These are phyloP conservation scores for Dasypogon diadema DNA, from an alignment of 2,888 invertebrate genomes.

Conservation along the genomic window DNA sequence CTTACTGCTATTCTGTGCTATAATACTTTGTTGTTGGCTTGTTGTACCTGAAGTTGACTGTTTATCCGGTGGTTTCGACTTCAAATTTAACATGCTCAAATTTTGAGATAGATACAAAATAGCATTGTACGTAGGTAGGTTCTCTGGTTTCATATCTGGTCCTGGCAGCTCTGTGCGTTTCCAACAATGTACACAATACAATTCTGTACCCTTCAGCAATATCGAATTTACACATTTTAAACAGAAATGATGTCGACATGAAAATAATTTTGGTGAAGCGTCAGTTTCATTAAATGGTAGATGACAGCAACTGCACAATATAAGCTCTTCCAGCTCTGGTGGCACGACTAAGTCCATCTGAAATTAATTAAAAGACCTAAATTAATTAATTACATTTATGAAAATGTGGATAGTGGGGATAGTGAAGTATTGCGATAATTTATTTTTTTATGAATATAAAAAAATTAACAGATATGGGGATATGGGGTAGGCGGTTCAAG, in stretches of 20 bases:
- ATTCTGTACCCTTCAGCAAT: conserved; percentile 76
- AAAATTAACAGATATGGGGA: too few species aligned
- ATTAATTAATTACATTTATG: too few species aligned
- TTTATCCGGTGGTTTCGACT: conserved; percentile 68
- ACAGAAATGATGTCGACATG: conserved; percentile 84
- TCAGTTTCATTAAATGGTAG: conserved; percentile 80
- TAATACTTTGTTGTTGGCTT: conserved; percentile 53
- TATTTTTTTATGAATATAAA: too few species aligned
- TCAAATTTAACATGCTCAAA: conserved; percentile 72
- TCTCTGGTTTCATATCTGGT: conserved; percentile 76
- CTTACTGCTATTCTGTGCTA: conserved; percentile 56
- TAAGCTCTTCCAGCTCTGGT: conserved; percentile 80
- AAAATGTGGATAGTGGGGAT: too few species aligned
- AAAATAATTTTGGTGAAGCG: conserved; percentile 79
- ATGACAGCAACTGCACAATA: conserved; percentile 81
- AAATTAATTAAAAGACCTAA: conserved; percentile 51
- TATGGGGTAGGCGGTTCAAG: too few species aligned
- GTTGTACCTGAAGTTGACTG: conserved; percentile 56
- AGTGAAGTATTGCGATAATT: too few species aligned
- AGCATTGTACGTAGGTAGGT: conserved; percentile 77
- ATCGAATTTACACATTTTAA: conserved; percentile 79
- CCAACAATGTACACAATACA: conserved; percentile 81
- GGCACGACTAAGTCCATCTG: conserved; percentile 74
- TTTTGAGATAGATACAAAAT: conserved; percentile 77
- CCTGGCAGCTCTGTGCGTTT: conserved; percentile 76